Evolutionary conservation across 1,140 invertebrate species (phyloP).

Genomic region (Steinernema feltiae): DNA sequence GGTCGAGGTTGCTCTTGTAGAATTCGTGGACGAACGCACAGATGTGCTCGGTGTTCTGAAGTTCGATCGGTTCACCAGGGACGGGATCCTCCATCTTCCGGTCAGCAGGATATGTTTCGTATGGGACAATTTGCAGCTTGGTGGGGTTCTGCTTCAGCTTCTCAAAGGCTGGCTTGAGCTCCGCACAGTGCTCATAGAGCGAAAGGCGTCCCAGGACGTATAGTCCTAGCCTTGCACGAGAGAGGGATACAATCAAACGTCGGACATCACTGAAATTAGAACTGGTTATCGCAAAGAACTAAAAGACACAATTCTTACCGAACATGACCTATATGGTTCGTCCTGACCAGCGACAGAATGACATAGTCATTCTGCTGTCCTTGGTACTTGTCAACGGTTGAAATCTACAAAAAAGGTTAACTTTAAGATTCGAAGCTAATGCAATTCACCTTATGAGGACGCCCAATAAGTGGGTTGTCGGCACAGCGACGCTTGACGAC

Average conservation of each 20-base stretch:
- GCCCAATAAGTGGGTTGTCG: conserved; percentile 89
- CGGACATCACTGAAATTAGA: conserved; percentile 73
- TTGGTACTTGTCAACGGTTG: conserved; percentile 97
- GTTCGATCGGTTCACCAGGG: conserved; percentile 36
- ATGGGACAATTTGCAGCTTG: conserved; percentile 45
- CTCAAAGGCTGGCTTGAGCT: conserved; percentile 86
- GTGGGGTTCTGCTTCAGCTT: conserved; percentile 64
- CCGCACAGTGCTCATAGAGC: conserved; percentile 91
- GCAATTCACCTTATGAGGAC: conserved; percentile 75
- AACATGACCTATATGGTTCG: conserved; percentile 89
- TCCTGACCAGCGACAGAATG: conserved; percentile 86
- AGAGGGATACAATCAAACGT: conserved; percentile 93
- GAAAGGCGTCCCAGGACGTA: conserved; percentile 88
- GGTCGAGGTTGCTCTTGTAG: conserved; percentile 49
- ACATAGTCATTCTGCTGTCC: conserved; percentile 99
- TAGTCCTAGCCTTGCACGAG: conserved; percentile 87
- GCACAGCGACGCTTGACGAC: conserved; percentile 89
- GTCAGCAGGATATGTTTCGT: conserved; percentile 42
- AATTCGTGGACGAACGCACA: conserved; percentile 54
- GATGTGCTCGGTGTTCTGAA: conserved; percentile 52
- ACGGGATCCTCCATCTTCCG: conserved; percentile 16
- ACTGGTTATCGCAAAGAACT: background rate
- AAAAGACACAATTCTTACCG: conserved; percentile 46
- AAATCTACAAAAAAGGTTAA: conserved; percentile 58
- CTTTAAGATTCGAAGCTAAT: background rate